Base-by-base conservation (phyloP, 2,113 vertebrate species). In the Gracilinanus agilis region DNA sequence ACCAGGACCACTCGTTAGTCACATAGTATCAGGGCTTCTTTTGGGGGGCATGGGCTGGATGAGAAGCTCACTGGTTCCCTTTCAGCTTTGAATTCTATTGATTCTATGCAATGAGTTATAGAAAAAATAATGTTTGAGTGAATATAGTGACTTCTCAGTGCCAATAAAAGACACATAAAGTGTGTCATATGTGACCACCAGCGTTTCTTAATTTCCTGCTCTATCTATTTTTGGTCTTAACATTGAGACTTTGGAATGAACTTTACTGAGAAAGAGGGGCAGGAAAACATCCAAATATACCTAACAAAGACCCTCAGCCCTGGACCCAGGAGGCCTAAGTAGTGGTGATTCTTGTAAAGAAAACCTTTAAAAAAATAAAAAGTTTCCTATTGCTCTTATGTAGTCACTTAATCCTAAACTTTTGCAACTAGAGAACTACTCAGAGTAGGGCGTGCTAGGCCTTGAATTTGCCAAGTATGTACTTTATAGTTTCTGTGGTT, bases 121-220 rank as follows among this genome's bases (percentile, higher is more conserved):
- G 90, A 91, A 40, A 93, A 94, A 91, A 88, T 56, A 24, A 88
- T 53, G 9, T 27, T n/a, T 54, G 75, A 92, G 92, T 94, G n/a
- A 90, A 95, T 75, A n/a, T 75, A 75, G 90, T 40, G 58, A 10
- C 19, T 83, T 90, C 24, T 29, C 54, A 94, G 90, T 94, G 53
- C 90, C 90, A 93, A 61, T 29, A 67, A 54, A 83, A 90, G 54
- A 44, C 93, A 58, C 75, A 58, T 29, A 24, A 54, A 83, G 9
- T 9, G 7, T 24, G n/a, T 89, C 53, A 34, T 93, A 54, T 94
- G 53, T 55, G n/a, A 83, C 67, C n/a, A 9, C 21, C 21, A 19
- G 16, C 40, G 19, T 83, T 83, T 83, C 40, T n/a, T n/a, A 83
- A 83, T 83, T 83, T n/a, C 19, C 67, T 83, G 67, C 67, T 83